Evolutionary conservation across 2,113 vertebrate species (phyloP), one percentile per base, ranked within the genome.

Genomic region (Salvelinus sp.): DNA sequence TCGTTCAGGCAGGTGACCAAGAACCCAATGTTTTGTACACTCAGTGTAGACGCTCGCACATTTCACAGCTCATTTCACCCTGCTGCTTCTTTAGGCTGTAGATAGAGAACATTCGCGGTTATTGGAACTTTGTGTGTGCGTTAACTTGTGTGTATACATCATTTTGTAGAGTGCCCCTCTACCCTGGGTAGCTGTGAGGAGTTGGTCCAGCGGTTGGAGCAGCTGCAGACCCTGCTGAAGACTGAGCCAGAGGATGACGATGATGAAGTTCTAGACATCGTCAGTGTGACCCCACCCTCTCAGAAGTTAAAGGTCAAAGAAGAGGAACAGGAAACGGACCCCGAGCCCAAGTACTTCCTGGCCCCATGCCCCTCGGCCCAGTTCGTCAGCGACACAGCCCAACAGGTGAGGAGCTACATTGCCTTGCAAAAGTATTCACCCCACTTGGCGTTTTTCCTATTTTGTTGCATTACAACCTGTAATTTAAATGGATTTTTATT

Each of bases 141-240:
- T 20, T 7, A n/a, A 20, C 38, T 20, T 44, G 30, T 67, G 30
- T 68, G 66, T 68, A 16, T 33, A 16, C 30, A 16, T 69, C 33
- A 48, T 38, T 69, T 72, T 5, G 0, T 87, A 99, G 98, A 98
- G 85, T 97, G 94, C 82, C 95, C 93, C 0, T 95, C 94, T 0
- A 97, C 98, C 3, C 93, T 97, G 79, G 94, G 93, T 64, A 93
- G 93, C 60, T 93, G 93, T 3, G 95, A 96, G 66, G 94, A 93
- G 80, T 91, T 99, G 69, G 92, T 96, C 86, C 92, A 84, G 82
- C 95, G 96, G 70, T 89, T 99, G 75, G 95, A 97, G 88, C 96
- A 97, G 47, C 93, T 99, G 64, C 96, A 99, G 88, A 95, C 92
- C 2, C 91, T 96, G 86, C 93, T 98, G 82, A 98, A 98, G 81